A percentile compares a stretch with the other conserved stretches of the same genome.
These are phyloP conservation scores for Drepanosiphum platanoidis DNA, from an alignment of 2,888 invertebrate genomes.

Conservation along the genomic window DNA sequence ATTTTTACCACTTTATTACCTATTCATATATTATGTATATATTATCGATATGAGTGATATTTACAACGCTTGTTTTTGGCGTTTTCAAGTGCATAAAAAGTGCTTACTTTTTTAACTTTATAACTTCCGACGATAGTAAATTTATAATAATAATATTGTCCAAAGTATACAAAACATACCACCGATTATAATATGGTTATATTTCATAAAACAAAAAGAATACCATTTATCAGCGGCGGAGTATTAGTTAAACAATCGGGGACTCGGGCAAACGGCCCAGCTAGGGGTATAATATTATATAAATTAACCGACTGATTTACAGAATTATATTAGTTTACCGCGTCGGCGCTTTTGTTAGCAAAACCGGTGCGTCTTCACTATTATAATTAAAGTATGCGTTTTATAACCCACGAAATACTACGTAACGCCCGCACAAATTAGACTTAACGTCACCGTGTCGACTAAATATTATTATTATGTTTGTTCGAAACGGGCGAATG, in stretches of 20 bases:
- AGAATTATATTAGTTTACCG: background rate
- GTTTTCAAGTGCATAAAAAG: no score
- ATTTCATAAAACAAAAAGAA: no score
- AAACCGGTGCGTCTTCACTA: background rate
- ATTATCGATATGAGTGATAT: no score
- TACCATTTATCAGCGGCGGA: no score
- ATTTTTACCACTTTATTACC: no score
- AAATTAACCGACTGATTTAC: conserved; percentile 22
- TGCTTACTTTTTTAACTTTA: no score
- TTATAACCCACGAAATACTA: background rate
- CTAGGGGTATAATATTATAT: background rate
- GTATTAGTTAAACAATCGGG: no score
- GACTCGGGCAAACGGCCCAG: background rate
- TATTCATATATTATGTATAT: no score
- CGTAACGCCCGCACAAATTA: background rate
- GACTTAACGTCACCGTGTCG: background rate
- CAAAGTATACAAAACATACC: background rate
- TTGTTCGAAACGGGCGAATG: background rate
- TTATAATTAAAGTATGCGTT: background rate
- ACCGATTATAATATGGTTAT: no score
- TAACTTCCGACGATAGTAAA: no score
- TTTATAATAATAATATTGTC: no score
- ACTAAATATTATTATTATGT: background rate
- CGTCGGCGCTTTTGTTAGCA: background rate
- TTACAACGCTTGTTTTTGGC: no score